Base-by-base conservation (phyloP, 2,797 vertebrate genomes). In the Orientallactaga sibirica region DNA sequence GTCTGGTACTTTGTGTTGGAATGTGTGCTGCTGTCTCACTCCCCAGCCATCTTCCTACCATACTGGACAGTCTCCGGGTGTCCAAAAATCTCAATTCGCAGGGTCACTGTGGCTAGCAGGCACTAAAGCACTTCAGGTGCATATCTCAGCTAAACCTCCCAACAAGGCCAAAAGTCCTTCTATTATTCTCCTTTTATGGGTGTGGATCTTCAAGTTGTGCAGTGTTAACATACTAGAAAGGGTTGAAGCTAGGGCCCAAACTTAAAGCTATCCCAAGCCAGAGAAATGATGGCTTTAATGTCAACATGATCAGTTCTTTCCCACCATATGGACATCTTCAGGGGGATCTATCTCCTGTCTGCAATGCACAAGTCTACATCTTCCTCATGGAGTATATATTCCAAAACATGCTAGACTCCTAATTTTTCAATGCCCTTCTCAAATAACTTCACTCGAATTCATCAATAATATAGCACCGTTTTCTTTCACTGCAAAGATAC, bases 371-470 rank as follows among this genome's bases (percentile, higher is more conserved):
- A 41, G 18, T 22, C 29, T 55, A 43, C 11, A 52, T 52, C 20
- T 68, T 91, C 66, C 67, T 96, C 52, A 19, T 20, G 58, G 22
- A 4, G 6, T 20, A 12, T 84, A 15, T 55, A 1, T 68, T 88
- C 67, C 86, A 75, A 90, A 76, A 88, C 66, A 48, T 6, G 7
- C 58, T 12, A 3, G 25, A 43, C 20, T 79, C 61, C 37, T 29
- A 74, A 85, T 43, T 88, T 64, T 80, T 92, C 68, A 90, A 48
- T 81, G 10, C 11, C 82, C 77, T 95, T 92, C 55, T 41, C 58
- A 93, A 75, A 76, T 79, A 79, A 86, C 37, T 67, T 64, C 70
- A n/a, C 62, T 94, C 93, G 91, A 83, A 37, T n/a, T 85, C 48
- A 84, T 84, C 22, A 83, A 62, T 24, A 61, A 18, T 18, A 85